Conservation (phyloP, 2,888 invertebrate species). For the Pterostichus niger region DNA sequence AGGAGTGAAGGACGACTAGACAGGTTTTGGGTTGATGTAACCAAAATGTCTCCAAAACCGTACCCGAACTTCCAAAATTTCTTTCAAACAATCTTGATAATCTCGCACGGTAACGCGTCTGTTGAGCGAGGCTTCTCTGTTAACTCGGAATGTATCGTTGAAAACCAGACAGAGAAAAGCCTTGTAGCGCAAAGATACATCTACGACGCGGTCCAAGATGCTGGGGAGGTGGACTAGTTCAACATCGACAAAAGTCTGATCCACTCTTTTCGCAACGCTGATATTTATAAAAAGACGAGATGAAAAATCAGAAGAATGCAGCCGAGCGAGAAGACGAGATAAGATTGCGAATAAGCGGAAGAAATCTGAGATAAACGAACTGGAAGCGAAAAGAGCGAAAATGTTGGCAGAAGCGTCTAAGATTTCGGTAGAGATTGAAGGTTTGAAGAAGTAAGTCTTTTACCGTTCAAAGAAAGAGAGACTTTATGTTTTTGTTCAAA, state of each 20-base stretch:
- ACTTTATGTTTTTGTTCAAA: too few species aligned
- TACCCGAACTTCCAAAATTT: too few species aligned
- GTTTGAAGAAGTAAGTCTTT: slow-evolving; percentile 3
- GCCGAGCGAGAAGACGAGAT: not conserved
- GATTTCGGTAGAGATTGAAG: not conserved
- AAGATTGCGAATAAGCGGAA: not conserved
- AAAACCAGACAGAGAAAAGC: slow-evolving; percentile 68
- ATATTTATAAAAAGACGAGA: slow-evolving; percentile 65
- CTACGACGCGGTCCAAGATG: slow-evolving; percentile 68
- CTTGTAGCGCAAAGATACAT: slow-evolving; percentile 68
- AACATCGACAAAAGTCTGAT: slow-evolving; percentile 68
- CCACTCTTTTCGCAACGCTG: slow-evolving; percentile 67
- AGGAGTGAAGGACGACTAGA: too few species aligned
- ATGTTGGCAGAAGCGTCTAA: not conserved
- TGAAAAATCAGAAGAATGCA: slow-evolving; percentile 43
- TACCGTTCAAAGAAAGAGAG: not conserved
- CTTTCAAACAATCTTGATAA: too few species aligned
- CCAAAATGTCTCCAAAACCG: too few species aligned
- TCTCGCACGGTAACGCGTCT: slow-evolving; percentile 70
- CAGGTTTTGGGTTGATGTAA: too few species aligned
- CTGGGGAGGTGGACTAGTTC: slow-evolving; percentile 67
- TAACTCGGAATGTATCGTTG: slow-evolving; percentile 69
- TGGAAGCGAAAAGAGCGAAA: slow-evolving; percentile 17
- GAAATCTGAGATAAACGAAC: not conserved
- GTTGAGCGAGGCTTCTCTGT: slow-evolving; percentile 70